Percentiles rank a stretch among this genome's conserved stretches.
Evolutionary conservation across 1,140 invertebrate species (phyloP).

Genomic region (Acromyrmex heyeri): DNA sequence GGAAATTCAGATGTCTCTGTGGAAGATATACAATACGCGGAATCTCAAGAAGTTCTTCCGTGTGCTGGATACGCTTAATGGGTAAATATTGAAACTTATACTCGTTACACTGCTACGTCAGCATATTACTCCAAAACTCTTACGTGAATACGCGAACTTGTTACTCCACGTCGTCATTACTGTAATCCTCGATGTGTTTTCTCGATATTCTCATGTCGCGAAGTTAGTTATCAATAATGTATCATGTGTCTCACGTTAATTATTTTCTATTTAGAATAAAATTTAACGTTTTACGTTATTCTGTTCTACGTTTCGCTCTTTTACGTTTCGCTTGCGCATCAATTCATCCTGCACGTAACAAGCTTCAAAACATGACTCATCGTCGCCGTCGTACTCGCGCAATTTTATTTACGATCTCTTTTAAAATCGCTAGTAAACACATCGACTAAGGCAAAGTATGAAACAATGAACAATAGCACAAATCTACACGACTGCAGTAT

Average conservation of each 20-base stretch:
- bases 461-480: conserved; percentile 66
- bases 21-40: conserved; percentile 88
- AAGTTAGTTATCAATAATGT: neutral
- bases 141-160: conserved; percentile 35
- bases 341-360: conserved; percentile 1
- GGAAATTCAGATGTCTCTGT: conserved; percentile 89
- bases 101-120: conserved; percentile 37
- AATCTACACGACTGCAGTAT: conserved; percentile 83
- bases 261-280: conserved; percentile 23
- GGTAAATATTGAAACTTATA: conserved; percentile 66
- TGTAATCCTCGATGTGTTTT: conserved; percentile 43
- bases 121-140: conserved; percentile 36
- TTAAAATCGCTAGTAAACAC: conserved; percentile 75
- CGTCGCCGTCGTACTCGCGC: neutral
- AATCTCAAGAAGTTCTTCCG: conserved; percentile 87
- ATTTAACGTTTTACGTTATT: neutral
- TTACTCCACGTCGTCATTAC: conserved; percentile 38
- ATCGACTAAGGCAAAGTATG: conserved; percentile 81
- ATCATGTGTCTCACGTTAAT: neutral
- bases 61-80: conserved; percentile 81
- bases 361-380: neutral
- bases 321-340: too few species aligned
- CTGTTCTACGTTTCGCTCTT: too few species aligned
- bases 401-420: conserved; percentile 14
- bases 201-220: neutral